Evolutionary conservation across 2,888 invertebrate genomes (phyloP).

Genomic region (Drosophila barbarae): DNA sequence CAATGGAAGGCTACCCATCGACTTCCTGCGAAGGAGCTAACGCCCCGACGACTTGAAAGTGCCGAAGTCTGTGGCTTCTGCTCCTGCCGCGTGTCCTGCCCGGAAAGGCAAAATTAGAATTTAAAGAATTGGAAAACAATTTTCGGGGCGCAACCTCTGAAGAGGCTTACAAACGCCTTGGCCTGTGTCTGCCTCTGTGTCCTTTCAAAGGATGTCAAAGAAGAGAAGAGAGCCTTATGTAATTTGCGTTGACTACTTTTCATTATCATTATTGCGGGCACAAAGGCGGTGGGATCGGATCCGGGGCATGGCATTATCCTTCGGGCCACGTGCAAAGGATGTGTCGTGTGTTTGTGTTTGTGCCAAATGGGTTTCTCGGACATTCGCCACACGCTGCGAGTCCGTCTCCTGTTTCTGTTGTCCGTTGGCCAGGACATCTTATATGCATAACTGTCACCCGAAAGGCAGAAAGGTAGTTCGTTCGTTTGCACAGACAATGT

Average conservation of each 20-base stretch:
- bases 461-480: too few relatives aligned
- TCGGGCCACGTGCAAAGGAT: slow-evolving; percentile 64
- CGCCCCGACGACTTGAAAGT: slow-evolving; percentile 52
- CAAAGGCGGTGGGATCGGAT: slow-evolving; percentile 29
- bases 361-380: slow-evolving; percentile 64
- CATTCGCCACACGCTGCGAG: slow-evolving; percentile 66
- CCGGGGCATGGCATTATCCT: slow-evolving; percentile 27
- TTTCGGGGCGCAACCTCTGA: slow-evolving; percentile 69
- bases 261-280: slow-evolving; percentile 53
- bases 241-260: slow-evolving; percentile 69
- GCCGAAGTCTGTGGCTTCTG: slow-evolving; percentile 61
- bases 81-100: slow-evolving; percentile 63
- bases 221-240: slow-evolving; percentile 55
- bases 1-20: slow-evolving; percentile 55
- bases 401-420: slow-evolving; percentile 41
- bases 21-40: slow-evolving; percentile 54
- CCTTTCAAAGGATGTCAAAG: slow-evolving; percentile 1
- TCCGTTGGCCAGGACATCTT: slow-evolving; percentile 54
- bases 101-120: slow-evolving; percentile 55
- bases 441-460: slow-evolving; percentile 63
- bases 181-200: slow-evolving; percentile 19
- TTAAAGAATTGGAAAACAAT: slow-evolving; percentile 33
- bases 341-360: slow-evolving; percentile 48
- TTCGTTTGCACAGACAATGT: slow-evolving; percentile 2
- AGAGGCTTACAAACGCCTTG: slow-evolving; percentile 71